phyloP scores from a whole-genome alignment of 2,113 vertebrate species.

The Lepus americanus region DNA sequence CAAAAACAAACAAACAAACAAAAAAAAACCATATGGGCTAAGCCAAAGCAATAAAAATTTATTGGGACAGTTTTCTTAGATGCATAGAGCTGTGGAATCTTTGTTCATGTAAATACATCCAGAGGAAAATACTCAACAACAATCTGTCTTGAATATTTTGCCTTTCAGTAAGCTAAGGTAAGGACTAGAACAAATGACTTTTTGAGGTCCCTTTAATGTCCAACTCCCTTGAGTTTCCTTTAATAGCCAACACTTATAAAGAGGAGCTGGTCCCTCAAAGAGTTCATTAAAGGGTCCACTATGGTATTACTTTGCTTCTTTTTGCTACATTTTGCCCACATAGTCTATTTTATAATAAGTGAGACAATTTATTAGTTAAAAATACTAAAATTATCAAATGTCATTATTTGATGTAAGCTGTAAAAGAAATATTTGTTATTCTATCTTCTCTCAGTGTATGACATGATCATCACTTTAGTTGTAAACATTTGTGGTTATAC shows the following conservation, averaged over 20 bases:
- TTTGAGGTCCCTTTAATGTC: background rate
- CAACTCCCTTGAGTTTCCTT: background rate
- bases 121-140: background rate
- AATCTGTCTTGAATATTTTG: background rate
- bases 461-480: background rate
- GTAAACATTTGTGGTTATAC: background rate
- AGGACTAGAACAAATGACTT: background rate
- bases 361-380: background rate
- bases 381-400: background rate
- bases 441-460: background rate
- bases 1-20: background rate
- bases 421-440: background rate
- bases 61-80: background rate
- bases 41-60: background rate
- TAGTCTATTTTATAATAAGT: conserved; percentile 20
- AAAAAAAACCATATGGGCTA: background rate
- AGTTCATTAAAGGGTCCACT: background rate
- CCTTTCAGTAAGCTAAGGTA: background rate
- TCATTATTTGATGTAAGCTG: background rate
- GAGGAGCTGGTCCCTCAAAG: background rate
- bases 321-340: background rate
- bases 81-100: background rate
- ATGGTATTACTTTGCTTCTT: background rate
- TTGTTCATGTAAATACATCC: background rate
- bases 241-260: background rate